A percentile compares a stretch with the other conserved stretches of the same genome.
Evolutionary conservation across 2,113 vertebrate species (phyloP).

Genomic region (Leucopternis melanops): DNA sequence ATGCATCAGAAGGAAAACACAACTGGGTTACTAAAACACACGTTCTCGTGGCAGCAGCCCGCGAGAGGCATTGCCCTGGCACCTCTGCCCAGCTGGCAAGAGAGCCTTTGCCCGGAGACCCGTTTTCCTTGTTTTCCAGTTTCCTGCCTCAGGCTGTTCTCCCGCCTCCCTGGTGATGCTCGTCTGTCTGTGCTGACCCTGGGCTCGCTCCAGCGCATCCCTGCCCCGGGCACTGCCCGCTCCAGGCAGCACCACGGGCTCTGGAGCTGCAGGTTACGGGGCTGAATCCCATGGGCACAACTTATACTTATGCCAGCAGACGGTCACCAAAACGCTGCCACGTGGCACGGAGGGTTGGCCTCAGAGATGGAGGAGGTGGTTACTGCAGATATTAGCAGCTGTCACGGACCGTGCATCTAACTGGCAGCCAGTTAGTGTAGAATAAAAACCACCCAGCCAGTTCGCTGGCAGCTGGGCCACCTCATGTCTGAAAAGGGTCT

Average conservation of each 20-base stretch:
- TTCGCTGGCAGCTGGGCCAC: neutral
- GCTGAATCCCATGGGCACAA: neutral
- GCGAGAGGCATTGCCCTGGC: neutral
- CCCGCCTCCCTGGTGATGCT: neutral
- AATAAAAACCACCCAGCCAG: neutral
- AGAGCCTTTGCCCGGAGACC: neutral
- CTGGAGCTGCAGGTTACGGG: rapidly evolving
- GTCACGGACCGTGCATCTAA: rapidly evolving
- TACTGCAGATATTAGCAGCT: neutral
- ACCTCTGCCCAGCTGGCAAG: neutral
- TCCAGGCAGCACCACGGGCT: neutral
- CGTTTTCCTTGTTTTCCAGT: neutral
- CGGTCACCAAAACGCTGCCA: neutral
- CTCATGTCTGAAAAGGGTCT: neutral
- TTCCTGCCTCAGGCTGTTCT: neutral
- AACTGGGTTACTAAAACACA: neutral
- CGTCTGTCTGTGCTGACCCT: neutral
- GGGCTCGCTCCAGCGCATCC: neutral
- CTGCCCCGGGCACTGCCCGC: neutral
- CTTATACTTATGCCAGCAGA: neutral
- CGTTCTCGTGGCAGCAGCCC: neutral
- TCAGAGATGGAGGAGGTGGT: neutral
- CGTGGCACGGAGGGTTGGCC: neutral
- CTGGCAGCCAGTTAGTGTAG: neutral
- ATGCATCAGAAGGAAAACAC: neutral